These are phyloP conservation scores for Bombus breviceps DNA, from an alignment of 1,140 invertebrate species.

Conservation along the genomic window DNA sequence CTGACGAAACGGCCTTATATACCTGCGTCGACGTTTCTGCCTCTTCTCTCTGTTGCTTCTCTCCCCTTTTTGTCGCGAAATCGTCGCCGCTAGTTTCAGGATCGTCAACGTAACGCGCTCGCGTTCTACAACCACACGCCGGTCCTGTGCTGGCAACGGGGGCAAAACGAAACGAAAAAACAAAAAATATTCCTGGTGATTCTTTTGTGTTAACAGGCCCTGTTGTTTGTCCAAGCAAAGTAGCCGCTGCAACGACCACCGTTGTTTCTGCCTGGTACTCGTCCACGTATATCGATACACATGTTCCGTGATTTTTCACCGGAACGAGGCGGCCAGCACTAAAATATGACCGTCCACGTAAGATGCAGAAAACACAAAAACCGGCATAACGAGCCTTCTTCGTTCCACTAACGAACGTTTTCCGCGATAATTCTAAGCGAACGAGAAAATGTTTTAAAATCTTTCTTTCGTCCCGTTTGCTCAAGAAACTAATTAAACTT, in stretches of 20 bases:
- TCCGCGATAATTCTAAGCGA: not conserved
- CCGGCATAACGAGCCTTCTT: not conserved
- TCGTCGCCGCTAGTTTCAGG: slow-evolving; percentile 57
- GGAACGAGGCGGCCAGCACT: not conserved
- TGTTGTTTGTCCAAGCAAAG: slow-evolving; percentile 46
- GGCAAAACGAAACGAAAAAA: not conserved
- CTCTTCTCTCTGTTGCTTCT: slow-evolving; percentile 37
- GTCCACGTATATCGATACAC: slow-evolving; percentile 44
- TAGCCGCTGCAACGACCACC: slow-evolving; percentile 31
- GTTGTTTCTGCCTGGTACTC: not conserved
- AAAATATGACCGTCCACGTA: not conserved
- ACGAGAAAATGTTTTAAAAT: not conserved
- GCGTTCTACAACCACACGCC: slow-evolving; percentile 45
- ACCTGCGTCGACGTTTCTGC: slow-evolving; percentile 61
- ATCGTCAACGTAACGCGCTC: slow-evolving; percentile 54
- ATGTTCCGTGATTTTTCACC: slow-evolving; percentile 18
- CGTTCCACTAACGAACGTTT: not conserved
- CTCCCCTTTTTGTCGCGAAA: slow-evolving; percentile 47
- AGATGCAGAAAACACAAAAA: not conserved
- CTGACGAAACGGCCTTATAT: slow-evolving; percentile 78
- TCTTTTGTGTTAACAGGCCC: slow-evolving; percentile 46
- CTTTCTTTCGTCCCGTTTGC: not conserved
- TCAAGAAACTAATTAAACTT: slow-evolving; percentile 6
- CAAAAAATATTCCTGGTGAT: not conserved
- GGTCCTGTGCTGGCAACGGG: not conserved